A percentile compares a stretch with the other conserved stretches of the same genome.
Conservation (phyloP, 2,797 vertebrate genomes). For the Chiroxiphia lanceolata region DNA sequence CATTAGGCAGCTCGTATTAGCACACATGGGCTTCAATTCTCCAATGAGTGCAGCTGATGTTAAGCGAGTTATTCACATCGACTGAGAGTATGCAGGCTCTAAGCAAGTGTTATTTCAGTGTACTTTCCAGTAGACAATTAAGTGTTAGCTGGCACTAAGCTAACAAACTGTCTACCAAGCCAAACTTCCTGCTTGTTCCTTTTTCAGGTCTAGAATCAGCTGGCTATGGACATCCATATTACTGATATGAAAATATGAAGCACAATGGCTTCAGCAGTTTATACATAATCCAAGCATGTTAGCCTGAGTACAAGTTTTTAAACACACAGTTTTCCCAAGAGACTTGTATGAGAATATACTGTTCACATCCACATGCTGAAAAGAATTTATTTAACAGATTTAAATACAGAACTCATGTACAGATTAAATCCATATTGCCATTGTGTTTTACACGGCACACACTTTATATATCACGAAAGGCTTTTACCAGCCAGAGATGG, state of each 20-base stretch:
- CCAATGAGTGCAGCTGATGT: not conserved
- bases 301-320: not conserved
- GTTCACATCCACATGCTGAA: constrained; percentile 6
- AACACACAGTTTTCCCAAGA: not conserved
- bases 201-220: not conserved
- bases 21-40: not conserved
- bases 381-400: constrained; percentile 16
- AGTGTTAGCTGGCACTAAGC: not conserved
- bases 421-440: not conserved
- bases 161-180: not conserved
- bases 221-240: not conserved
- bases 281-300: not conserved
- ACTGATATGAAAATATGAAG: not conserved
- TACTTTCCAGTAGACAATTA: not conserved
- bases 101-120: not conserved
- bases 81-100: not conserved
- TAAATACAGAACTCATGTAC: not conserved
- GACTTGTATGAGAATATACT: not conserved
- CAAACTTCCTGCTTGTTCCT: not conserved
- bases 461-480: not conserved
- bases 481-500: not conserved
- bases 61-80: constrained; percentile 20
- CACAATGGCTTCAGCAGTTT: not conserved
- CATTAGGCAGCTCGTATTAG: constrained; percentile 1
- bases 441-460: not conserved